phyloP scores from a whole-genome alignment of 1,140 invertebrate species.

The Drosophila cardini region DNA sequence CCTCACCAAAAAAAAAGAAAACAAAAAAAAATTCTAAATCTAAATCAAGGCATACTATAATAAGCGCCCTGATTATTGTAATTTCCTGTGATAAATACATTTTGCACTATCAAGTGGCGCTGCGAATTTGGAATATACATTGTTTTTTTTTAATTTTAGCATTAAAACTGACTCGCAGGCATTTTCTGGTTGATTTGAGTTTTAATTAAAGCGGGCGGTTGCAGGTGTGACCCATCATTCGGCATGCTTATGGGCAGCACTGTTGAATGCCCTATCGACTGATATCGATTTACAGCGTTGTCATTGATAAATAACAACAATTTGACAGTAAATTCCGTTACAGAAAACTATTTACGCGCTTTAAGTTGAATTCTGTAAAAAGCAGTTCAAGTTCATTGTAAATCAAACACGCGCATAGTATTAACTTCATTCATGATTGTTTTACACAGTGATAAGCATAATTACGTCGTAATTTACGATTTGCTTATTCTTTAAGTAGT shows the following conservation, averaged over 20 bases:
- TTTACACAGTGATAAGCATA: slow-evolving; percentile 34
- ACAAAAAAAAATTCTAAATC: neutral
- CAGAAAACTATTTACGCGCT: slow-evolving; percentile 5
- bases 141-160: neutral
- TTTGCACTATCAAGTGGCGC: slow-evolving; percentile 21
- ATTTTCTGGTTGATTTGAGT: neutral
- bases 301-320: slow-evolving; percentile 1
- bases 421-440: slow-evolving; percentile 28
- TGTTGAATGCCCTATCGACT: slow-evolving; percentile 3
- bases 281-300: slow-evolving; percentile 23
- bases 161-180: neutral
- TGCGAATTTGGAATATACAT: slow-evolving; percentile 1
- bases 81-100: slow-evolving; percentile 47
- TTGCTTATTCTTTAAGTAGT: slow-evolving; percentile 29
- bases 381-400: slow-evolving; percentile 48
- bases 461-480: slow-evolving; percentile 48
- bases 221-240: neutral
- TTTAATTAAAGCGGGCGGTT: slow-evolving; percentile 2
- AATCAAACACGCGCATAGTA: slow-evolving; percentile 9
- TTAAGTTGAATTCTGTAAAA: neutral
- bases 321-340: slow-evolving; percentile 44
- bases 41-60: neutral
- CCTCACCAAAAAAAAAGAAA: slow-evolving; percentile 23
- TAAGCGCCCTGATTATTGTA: slow-evolving; percentile 17
- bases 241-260: slow-evolving; percentile 30